Evolutionary conservation across 2,113 vertebrate species (phyloP).

Genomic region (Sinocyclocheilus maitianheensis): DNA sequence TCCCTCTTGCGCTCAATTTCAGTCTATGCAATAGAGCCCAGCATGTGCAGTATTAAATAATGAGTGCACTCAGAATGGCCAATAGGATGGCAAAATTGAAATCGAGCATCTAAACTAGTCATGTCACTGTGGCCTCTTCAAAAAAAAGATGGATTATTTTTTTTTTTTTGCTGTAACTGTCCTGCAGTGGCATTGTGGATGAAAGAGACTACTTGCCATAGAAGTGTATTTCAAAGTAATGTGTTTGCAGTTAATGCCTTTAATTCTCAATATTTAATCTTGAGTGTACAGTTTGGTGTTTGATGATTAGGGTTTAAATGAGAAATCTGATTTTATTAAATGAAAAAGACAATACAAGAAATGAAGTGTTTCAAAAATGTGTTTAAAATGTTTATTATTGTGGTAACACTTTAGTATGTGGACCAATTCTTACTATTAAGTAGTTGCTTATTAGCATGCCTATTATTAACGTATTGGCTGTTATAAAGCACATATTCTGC

Average conservation of each 20-base stretch:
- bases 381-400: neutral
- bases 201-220: constrained; percentile 26
- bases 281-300: neutral
- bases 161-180: constrained; percentile 3
- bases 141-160: constrained; percentile 44
- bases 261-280: neutral
- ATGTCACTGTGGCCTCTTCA: constrained; percentile 26
- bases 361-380: neutral
- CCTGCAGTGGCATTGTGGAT: constrained; percentile 4
- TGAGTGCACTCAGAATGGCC: constrained; percentile 35
- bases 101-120: constrained; percentile 45
- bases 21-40: constrained; percentile 40
- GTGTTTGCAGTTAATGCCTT: neutral
- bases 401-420: no score
- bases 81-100: constrained; percentile 44
- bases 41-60: constrained; percentile 52
- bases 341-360: neutral
- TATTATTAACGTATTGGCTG: no score
- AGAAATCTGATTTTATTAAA: neutral
- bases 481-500: no score
- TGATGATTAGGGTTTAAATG: neutral
- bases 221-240: neutral
- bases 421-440: no score
- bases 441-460: no score
- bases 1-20: constrained; percentile 40